These are phyloP conservation scores for Galago senegalensis DNA, from an alignment of 2,797 vertebrate species.

Conservation along the genomic window DNA sequence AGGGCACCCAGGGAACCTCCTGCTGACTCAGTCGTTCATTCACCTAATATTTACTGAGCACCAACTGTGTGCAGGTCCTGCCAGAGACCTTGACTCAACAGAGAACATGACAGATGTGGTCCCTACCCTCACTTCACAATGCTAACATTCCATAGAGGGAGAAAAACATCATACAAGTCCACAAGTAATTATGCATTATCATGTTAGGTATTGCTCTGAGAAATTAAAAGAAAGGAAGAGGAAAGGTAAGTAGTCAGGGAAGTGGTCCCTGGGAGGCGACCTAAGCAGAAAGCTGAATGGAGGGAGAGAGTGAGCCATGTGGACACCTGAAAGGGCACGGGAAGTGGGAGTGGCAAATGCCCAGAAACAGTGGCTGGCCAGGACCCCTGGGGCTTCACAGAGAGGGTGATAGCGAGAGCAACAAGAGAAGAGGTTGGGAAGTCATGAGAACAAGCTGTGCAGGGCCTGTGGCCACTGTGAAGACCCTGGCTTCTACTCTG, in stretches of 20 bases:
- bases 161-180: not conserved
- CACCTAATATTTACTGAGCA: not conserved
- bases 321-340: not conserved
- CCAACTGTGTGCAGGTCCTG: not conserved
- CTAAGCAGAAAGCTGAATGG: not conserved
- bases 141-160: not conserved
- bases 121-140: too few species aligned
- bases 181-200: fast-evolving
- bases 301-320: not conserved
- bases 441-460: not conserved
- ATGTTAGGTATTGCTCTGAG: not conserved
- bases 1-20: not conserved
- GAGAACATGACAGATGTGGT: not conserved
- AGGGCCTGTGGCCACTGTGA: not conserved
- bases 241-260: not conserved
- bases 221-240: not conserved
- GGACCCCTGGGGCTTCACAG: not conserved
- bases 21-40: not conserved
- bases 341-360: not conserved
- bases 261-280: not conserved
- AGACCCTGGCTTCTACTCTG: not conserved
- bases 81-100: not conserved
- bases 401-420: not conserved
- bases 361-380: not conserved
- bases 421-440: too few species aligned